Base-by-base conservation (phyloP, 2,888 invertebrate species). In the Aporophyla lueneburgensis region DNA sequence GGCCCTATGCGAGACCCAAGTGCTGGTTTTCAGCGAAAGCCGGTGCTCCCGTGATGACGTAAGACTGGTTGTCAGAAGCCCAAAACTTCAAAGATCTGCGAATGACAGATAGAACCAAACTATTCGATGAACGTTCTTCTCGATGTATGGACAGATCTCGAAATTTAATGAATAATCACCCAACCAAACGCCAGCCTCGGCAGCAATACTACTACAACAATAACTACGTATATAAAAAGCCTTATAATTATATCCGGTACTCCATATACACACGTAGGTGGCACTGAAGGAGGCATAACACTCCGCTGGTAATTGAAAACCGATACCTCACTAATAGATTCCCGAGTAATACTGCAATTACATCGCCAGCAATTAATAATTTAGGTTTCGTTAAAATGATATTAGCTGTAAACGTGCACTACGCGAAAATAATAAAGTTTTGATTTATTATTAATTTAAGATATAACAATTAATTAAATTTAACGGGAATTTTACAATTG, bases 251-350 rank as follows among this genome's bases (percentile, higher is more conserved):
- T 46, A 53, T 43, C 12, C n/a, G 43, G 14, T 19, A 68, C 6
- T 74, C 65, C 5, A 79, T 54, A 71, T 69, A 58, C 54, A 67
- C 21, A 59, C 21, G 27, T 62, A 67, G 74, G 67, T 51, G 63
- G 58, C 0, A 10, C 53, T 33, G 58, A 58, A 71, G 59, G 75
- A 51, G 59, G 67, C 16, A 12, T 3, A 66, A 62, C 65, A 74
- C 51, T 74, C 67, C 14, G 5, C 33, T 56, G 56, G 67, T 81
- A 87, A 88, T 88, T 86, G 86, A 87, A 86, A 87, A 86, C 74
- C 74, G 61, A 77, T 72, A 79, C 71, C 59, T 63, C 70, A 16
- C 58, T 88, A 87, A 87, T 87, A 70, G 68, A 75, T 80, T 78
- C 62, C 27, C 81, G 67, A 71, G 75, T 75, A 80, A 84, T 81